Evolutionary conservation across 2,888 invertebrate species (phyloP), one percentile per base, ranked within the genome.

Genomic region (Andricus quercusramuli): DNA sequence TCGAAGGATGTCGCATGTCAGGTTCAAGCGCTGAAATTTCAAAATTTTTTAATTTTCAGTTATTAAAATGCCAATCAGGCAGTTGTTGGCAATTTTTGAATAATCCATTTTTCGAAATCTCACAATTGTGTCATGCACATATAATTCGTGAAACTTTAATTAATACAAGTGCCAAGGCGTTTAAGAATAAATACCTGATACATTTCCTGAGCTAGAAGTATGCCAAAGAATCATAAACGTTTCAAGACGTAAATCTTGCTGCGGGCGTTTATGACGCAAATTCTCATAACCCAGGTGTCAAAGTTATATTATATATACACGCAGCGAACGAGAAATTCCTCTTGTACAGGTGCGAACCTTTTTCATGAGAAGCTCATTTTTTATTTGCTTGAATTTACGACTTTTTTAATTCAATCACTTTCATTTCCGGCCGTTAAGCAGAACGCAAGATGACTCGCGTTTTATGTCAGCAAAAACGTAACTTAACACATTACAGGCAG

Each of bases 381-480:
- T 68, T 68, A 68, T 44, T 68, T 68, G 41, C 44, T 15, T 68
- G 68, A 68, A 68, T 68, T 68, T 68, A 68, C 41, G 44, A 25
- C 41, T 22, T 41, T 67, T n/a, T 67, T 67, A 67, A 67, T 67
- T 67, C 29, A 41, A 67, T 41, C 66, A 5, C 41, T 68, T 68
- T 68, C 68, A 68, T 68, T 68, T 68, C 68, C 68, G 68, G 68
- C 44, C 68, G 68, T 68, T 68, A 51, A 51, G 22, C 25, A 17
- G 17, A 47, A 47, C 2, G 25, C 25, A 70, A 51, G 47, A 51
- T 70, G 68, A 70, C 44, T 70, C 29, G 32, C 25, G 32, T 66
- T 66, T 41, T 66, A 66, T 37, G 32, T 2, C 29, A 66, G 32
- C 20, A 20, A 41, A 37, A 37, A 11, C n/a, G 32, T 66, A n/a